A percentile compares a stretch with the other conserved stretches of the same genome.
These are phyloP conservation scores for Tachystola acroxantha DNA, from an alignment of 2,888 invertebrate species.

Conservation along the genomic window DNA sequence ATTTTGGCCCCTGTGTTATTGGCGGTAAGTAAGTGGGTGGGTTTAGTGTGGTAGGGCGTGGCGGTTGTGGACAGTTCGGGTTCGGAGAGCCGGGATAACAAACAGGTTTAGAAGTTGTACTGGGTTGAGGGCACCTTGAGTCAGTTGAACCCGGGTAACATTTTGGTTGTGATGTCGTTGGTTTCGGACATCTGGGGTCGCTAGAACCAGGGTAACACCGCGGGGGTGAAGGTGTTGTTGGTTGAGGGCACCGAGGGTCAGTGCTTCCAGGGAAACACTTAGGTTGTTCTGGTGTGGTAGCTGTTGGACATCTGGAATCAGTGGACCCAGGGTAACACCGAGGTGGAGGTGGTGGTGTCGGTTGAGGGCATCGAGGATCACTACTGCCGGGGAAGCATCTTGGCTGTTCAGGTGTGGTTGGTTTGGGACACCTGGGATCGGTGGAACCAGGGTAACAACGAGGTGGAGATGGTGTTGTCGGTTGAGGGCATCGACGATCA, in stretches of 20 bases:
- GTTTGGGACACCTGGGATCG: slow-evolving; percentile 34
- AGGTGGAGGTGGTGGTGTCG: slow-evolving; percentile 23
- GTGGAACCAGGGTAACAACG: slow-evolving; percentile 14
- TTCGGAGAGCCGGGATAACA: slow-evolving; percentile 41
- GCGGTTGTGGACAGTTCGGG: slow-evolving; percentile 43
- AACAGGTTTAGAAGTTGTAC: slow-evolving; percentile 23
- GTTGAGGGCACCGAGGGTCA: slow-evolving; percentile 37
- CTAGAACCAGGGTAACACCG: slow-evolving; percentile 34
- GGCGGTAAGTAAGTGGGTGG: slow-evolving; percentile 32
- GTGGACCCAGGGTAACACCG: slow-evolving; percentile 19
- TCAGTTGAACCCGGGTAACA: slow-evolving; percentile 35
- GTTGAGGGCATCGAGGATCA: slow-evolving; percentile 20
- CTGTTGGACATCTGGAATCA: slow-evolving; percentile 40
- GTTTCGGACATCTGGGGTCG: slow-evolving; percentile 42
- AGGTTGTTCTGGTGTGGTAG: slow-evolving; percentile 30
- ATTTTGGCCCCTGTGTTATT: slow-evolving; percentile 23
- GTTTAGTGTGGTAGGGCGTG: slow-evolving; percentile 29
- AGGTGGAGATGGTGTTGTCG: slow-evolving; percentile 18
- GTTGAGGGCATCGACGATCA: slow-evolving; percentile 33
- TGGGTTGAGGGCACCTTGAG: slow-evolving; percentile 43
- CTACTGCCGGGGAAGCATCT: slow-evolving; percentile 14
- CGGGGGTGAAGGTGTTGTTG: slow-evolving; percentile 26
- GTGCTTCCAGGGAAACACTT: slow-evolving; percentile 23
- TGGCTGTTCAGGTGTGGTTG: slow-evolving; percentile 11
- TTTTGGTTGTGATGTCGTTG: slow-evolving; percentile 31